phyloP scores from a whole-genome alignment of 92 coral and sea anemone species.

The Epizoanthus ramosus region DNA sequence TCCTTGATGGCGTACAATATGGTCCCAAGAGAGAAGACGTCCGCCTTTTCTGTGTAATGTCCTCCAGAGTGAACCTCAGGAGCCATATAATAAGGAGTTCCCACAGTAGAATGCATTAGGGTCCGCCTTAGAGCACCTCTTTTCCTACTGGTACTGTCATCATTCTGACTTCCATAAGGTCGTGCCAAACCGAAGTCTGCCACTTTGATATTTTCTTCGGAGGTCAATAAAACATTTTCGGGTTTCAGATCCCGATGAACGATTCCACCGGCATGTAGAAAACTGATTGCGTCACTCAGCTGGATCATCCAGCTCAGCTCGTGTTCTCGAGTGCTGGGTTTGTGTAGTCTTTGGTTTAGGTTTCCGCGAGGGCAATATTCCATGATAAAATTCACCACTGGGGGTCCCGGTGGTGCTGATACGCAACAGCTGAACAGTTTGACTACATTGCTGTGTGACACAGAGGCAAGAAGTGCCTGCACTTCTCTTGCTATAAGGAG shows the following conservation, averaged over 20 bases:
- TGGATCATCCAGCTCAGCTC: slow-evolving; percentile 19
- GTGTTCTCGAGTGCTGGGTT: slow-evolving; percentile 1
- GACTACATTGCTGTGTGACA: slow-evolving; percentile 47
- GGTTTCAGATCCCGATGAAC: slow-evolving; percentile 21
- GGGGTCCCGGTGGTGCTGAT: slow-evolving; percentile 25
- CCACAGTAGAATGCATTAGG: slow-evolving; percentile 40
- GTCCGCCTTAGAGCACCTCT: not conserved
- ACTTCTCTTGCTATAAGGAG: slow-evolving; percentile 44
- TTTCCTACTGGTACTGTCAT: not conserved
- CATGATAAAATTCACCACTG: slow-evolving; percentile 53
- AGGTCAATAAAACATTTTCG: slow-evolving; percentile 57
- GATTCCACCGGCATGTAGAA: slow-evolving; percentile 1
- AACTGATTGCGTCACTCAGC: slow-evolving; percentile 60
- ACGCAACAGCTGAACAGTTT: slow-evolving; percentile 50
- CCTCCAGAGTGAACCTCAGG: slow-evolving; percentile 61
- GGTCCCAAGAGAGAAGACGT: slow-evolving; percentile 76
- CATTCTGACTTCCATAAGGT: slow-evolving; percentile 4
- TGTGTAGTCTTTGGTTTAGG: not conserved
- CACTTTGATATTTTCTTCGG: slow-evolving; percentile 65
- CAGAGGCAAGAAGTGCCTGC: slow-evolving; percentile 45
- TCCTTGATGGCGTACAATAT: slow-evolving; percentile 74
- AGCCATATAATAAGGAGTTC: slow-evolving; percentile 72
- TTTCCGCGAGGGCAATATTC: slow-evolving; percentile 6
- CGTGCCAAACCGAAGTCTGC: slow-evolving; percentile 87
- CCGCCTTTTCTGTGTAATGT: slow-evolving; percentile 69